Conservation (phyloP, 1,140 invertebrate species). For the Dendrolimus punctatus region DNA sequence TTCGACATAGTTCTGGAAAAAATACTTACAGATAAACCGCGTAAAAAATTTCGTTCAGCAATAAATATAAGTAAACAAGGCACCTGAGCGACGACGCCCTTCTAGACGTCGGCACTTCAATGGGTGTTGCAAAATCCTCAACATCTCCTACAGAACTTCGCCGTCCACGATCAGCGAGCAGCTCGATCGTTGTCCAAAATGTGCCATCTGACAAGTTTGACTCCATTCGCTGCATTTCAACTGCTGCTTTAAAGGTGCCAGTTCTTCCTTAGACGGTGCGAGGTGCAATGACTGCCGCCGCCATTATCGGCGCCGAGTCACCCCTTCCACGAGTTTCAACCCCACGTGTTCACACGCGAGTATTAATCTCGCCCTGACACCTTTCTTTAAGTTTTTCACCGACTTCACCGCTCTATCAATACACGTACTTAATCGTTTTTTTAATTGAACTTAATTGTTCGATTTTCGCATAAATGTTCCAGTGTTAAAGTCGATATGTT, state of each 20-base stretch:
- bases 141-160: constrained; percentile 43
- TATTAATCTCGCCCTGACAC: constrained; percentile 58
- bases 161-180: constrained; percentile 57
- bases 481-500: too few relatives aligned
- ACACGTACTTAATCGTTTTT: constrained; percentile 11
- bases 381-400: constrained; percentile 37
- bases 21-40: not conserved
- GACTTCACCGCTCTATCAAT: constrained; percentile 31
- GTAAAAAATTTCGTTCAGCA: not conserved
- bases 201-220: constrained; percentile 58
- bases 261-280: constrained; percentile 37
- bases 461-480: too few relatives aligned
- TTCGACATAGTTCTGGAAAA: not conserved
- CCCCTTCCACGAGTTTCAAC: constrained; percentile 25
- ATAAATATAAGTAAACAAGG: not conserved
- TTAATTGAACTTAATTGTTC: not conserved
- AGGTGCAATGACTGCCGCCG: constrained; percentile 63
- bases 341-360: constrained; percentile 56
- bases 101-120: constrained; percentile 22
- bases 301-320: constrained; percentile 32
- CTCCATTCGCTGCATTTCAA: constrained; percentile 49
- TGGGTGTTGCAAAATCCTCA: constrained; percentile 27
- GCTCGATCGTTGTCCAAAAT: constrained; percentile 69
- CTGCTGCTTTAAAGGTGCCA: constrained; percentile 26
- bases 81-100: constrained; percentile 48